Conservation (phyloP, 1,140 invertebrate genomes). For the Atta colombica region DNA sequence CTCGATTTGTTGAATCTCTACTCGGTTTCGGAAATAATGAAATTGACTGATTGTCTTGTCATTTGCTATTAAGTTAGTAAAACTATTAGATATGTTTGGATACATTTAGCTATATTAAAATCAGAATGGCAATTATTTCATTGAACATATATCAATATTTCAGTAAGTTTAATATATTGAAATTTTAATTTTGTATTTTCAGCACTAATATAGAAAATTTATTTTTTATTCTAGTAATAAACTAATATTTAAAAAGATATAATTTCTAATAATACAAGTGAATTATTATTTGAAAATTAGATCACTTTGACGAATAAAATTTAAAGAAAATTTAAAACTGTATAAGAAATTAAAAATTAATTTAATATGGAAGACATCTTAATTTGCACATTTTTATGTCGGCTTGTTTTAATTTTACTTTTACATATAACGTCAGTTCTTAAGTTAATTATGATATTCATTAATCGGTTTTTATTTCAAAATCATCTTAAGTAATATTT, state of each 20-base stretch:
- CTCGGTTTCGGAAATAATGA: conserved; percentile 6
- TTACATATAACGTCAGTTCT: not conserved
- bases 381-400: not conserved
- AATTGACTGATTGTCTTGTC: not conserved
- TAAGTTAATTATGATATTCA: not conserved
- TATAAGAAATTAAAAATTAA: not conserved
- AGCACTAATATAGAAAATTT: not conserved
- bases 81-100: not conserved
- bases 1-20: conserved; percentile 28
- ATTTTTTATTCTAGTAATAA: not conserved
- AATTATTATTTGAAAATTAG: not conserved
- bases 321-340: not conserved
- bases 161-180: not conserved
- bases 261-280: not conserved
- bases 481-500: too few species aligned
- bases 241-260: not conserved
- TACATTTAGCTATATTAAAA: not conserved
- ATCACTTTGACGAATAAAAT: not conserved
- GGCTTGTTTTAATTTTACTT: not conserved
- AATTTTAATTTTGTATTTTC: not conserved
- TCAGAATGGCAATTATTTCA: not conserved
- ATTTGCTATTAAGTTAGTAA: conserved; percentile 19
- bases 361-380: not conserved
- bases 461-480: too few species aligned
- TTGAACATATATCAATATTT: not conserved